These are phyloP conservation scores for Choreutis nemorana DNA, from an alignment of 2,888 invertebrate species.

Conservation along the genomic window DNA sequence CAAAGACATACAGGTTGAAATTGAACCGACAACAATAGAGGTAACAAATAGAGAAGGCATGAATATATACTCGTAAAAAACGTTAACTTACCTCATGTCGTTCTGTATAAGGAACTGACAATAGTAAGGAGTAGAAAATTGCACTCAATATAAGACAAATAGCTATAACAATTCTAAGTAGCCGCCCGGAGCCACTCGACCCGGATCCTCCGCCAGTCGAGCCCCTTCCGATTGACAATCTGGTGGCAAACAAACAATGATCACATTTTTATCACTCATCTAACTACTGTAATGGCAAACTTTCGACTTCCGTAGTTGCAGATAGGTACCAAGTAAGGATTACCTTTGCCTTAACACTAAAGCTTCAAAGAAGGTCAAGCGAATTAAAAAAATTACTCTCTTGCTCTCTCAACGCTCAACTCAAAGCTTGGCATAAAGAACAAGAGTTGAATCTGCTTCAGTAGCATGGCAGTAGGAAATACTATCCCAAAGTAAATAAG, in stretches of 20 bases:
- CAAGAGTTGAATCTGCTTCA: too few species aligned
- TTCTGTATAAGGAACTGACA: slow-evolving; percentile 72
- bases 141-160: slow-evolving; percentile 72
- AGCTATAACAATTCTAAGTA: slow-evolving; percentile 74
- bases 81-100: slow-evolving; percentile 53
- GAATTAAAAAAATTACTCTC: too few species aligned
- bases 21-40: not conserved
- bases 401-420: too few species aligned
- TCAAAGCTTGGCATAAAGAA: too few species aligned
- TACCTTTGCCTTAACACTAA: too few species aligned
- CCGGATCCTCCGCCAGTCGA: slow-evolving; percentile 51
- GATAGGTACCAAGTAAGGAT: too few species aligned
- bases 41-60: too few species aligned
- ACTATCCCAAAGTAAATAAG: too few species aligned
- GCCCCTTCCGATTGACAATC: slow-evolving; percentile 56
- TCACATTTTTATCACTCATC: not conserved
- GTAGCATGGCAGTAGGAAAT: too few species aligned
- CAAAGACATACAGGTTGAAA: not conserved
- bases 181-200: slow-evolving; percentile 67
- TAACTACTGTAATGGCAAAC: not conserved
- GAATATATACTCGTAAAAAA: not conserved
- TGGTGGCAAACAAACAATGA: slow-evolving; percentile 13
- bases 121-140: slow-evolving; percentile 72
- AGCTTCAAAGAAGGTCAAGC: too few species aligned
- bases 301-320: too few species aligned